phyloP scores from a whole-genome alignment of 1,140 invertebrate genomes.

The Drosophila kikkawai region DNA sequence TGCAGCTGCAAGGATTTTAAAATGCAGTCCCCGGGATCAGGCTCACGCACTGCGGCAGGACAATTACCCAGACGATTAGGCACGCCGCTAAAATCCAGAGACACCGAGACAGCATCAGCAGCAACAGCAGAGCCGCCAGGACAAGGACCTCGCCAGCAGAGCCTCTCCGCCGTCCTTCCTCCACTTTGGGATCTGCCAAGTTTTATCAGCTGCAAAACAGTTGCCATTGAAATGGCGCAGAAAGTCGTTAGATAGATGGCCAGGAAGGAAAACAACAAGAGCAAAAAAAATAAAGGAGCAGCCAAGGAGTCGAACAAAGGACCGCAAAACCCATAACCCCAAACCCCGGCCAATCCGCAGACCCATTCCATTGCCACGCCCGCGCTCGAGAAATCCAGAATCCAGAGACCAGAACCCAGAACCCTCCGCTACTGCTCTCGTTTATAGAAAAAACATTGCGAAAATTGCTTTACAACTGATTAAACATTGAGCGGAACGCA shows the following conservation, averaged over 20 bases:
- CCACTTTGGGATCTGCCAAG: conserved; percentile 62
- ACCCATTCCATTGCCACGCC: conserved; percentile 34
- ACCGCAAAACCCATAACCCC: conserved; percentile 48
- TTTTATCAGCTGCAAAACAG: conserved; percentile 83
- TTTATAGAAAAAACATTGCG: conserved; percentile 81
- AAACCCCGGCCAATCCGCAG: conserved; percentile 13
- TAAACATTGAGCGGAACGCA: conserved; percentile 79
- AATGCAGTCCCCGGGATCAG: conserved; percentile 47
- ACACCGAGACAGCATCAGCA: conserved; percentile 15
- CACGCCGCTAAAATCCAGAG: conserved; percentile 59
- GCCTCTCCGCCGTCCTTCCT: conserved; percentile 17
- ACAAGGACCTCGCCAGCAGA: conserved; percentile 28
- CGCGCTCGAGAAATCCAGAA: conserved; percentile 1
- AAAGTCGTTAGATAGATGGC: conserved; percentile 79
- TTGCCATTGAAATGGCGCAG: conserved; percentile 81
- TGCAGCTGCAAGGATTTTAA: conserved; percentile 69
- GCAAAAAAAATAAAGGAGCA: conserved; percentile 44
- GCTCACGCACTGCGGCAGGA: conserved; percentile 64
- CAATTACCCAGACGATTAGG: conserved; percentile 83
- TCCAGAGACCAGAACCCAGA: not conserved
- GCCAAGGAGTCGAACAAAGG: conserved; percentile 49
- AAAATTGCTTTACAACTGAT: conserved; percentile 83
- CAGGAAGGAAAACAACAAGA: conserved; percentile 35
- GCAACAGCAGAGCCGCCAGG: not conserved
- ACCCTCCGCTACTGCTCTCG: conserved; percentile 38